Evolutionary conservation across 2,888 invertebrate species (phyloP).

Genomic region (Erebia epiphron): DNA sequence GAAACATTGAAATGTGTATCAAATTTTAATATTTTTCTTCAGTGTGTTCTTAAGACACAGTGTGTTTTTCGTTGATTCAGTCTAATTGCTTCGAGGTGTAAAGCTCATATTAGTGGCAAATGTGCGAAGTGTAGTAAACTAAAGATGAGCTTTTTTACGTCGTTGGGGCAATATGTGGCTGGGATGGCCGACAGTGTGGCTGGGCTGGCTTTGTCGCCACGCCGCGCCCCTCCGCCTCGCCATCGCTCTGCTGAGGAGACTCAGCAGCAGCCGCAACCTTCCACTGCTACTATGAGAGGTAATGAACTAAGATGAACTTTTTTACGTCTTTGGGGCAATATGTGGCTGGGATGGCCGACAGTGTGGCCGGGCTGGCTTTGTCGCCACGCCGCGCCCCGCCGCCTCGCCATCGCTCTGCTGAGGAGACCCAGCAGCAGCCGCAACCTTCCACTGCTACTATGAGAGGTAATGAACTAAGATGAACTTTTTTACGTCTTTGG

Average conservation of each 20-base stretch:
- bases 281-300: conserved; percentile 48
- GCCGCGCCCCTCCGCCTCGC: conserved; percentile 87
- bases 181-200: conserved; percentile 93
- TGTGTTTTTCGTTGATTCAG: not conserved
- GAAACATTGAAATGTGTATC: conserved; percentile 14
- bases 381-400: conserved; percentile 87
- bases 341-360: conserved; percentile 92
- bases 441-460: conserved; percentile 52
- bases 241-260: conserved; percentile 84
- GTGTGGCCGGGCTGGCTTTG: conserved; percentile 90
- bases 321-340: conserved; percentile 92
- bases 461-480: conserved; percentile 40
- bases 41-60: not conserved
- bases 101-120: conserved; percentile 13
- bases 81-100: not conserved
- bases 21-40: not conserved
- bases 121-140: conserved; percentile 19
- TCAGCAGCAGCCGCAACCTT: conserved; percentile 65
- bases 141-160: conserved; percentile 93
- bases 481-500: conserved; percentile 90
- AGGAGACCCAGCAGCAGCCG: conserved; percentile 71
- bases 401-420: conserved; percentile 85
- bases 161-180: conserved; percentile 92
- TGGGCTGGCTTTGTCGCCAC: conserved; percentile 89
- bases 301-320: conserved; percentile 68